A percentile compares a stretch with the other conserved stretches of the same genome.
Conservation (phyloP, 2,888 invertebrate genomes). For the Mallateleia sp. region DNA sequence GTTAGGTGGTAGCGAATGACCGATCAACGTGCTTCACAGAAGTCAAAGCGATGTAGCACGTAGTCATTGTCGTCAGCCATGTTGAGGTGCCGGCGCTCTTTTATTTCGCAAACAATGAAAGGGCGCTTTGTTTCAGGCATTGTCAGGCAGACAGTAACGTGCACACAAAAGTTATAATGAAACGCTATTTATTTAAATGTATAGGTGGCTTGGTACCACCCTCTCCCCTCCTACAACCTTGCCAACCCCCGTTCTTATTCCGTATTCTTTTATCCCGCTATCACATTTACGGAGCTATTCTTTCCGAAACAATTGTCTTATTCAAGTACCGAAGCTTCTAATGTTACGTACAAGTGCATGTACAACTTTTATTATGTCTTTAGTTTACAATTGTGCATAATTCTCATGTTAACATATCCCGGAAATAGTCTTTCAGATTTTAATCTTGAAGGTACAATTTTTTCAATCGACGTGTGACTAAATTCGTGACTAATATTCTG, state of each 20-base stretch:
- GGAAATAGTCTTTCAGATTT: conserved; percentile 9
- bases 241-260: conserved; percentile 84
- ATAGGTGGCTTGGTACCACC: conserved; percentile 84
- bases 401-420: conserved; percentile 26
- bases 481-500: background rate
- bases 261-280: conserved; percentile 87
- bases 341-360: conserved; percentile 60
- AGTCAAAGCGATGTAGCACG: conserved; percentile 66
- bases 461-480: conserved; percentile 5
- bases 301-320: conserved; percentile 85
- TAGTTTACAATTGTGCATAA: conserved; percentile 44
- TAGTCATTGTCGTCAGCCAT: conserved; percentile 84
- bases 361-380: conserved; percentile 49
- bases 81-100: conserved; percentile 87
- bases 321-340: conserved; percentile 78
- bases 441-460: background rate
- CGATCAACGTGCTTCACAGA: conserved; percentile 55
- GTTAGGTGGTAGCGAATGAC: conserved; percentile 59
- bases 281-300: conserved; percentile 86
- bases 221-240: conserved; percentile 52
- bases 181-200: conserved; percentile 89
- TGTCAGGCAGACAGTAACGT: conserved; percentile 88
- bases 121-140: conserved; percentile 89
- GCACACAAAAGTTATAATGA: conserved; percentile 89
- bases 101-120: conserved; percentile 89